phyloP scores from a whole-genome alignment of 2,888 invertebrate species.

The Notodonta dromedarius region DNA sequence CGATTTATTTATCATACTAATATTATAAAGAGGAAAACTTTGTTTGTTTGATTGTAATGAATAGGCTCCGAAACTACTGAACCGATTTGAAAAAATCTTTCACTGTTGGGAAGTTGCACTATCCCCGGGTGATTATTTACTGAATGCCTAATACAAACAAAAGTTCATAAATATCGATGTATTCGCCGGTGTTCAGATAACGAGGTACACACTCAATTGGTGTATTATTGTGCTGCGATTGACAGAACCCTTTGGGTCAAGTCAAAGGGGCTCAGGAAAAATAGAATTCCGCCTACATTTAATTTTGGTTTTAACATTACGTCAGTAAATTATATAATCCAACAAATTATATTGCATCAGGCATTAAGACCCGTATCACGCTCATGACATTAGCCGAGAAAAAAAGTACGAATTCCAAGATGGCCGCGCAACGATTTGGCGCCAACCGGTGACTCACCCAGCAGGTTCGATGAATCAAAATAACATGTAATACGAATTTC shows the following conservation, averaged over 20 bases:
- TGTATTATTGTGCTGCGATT: conserved; percentile 44
- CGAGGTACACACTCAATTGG: conserved; percentile 39
- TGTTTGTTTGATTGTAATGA: too few relatives aligned
- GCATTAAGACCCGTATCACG: conserved; percentile 16
- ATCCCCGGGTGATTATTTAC: too few relatives aligned
- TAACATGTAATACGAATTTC: conserved; percentile 14
- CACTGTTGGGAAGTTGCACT: too few relatives aligned
- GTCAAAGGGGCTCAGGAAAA: too few relatives aligned
- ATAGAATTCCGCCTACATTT: too few relatives aligned
- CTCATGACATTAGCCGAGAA: conserved; percentile 24
- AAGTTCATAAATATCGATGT: conserved; percentile 10
- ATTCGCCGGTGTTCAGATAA: conserved; percentile 28
- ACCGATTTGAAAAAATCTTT: too few relatives aligned
- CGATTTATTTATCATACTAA: too few relatives aligned
- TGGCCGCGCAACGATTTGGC: conserved; percentile 34
- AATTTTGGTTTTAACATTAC: background rate
- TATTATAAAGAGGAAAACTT: too few relatives aligned
- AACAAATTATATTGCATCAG: conserved; percentile 25
- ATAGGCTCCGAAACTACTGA: too few relatives aligned
- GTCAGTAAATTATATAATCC: conserved; percentile 30
- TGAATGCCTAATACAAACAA: background rate
- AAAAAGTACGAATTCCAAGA: conserved; percentile 26
- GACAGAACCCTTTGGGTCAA: conserved; percentile 18
- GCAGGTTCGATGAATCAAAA: conserved; percentile 32
- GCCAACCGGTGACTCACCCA: conserved; percentile 36